Percentiles rank a stretch among this genome's conserved stretches.
Evolutionary conservation across 2,797 vertebrate species (phyloP).

Genomic region (Malacoraja senta): DNA sequence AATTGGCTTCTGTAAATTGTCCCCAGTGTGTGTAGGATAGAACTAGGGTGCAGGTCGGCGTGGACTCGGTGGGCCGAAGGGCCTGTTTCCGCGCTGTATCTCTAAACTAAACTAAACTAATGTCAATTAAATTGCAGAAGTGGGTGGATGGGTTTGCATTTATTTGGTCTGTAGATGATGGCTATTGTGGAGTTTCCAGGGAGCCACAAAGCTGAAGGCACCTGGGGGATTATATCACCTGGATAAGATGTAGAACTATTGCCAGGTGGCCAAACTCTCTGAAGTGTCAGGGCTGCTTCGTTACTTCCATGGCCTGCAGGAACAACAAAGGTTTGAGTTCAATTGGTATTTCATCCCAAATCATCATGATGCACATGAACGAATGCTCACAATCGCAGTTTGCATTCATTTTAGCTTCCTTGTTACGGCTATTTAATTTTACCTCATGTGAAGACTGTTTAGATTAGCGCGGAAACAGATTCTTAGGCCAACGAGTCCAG

Average conservation of each 20-base stretch:
- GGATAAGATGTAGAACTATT: background rate
- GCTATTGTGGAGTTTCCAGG: background rate
- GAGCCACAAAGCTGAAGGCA: background rate
- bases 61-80: too few relatives aligned
- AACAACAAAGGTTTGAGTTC: background rate
- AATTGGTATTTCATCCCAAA: background rate
- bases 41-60: too few relatives aligned
- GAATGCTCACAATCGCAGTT: background rate
- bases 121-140: background rate
- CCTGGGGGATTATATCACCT: slow-evolving; percentile 8
- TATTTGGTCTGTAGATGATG: background rate
- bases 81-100: too few relatives aligned
- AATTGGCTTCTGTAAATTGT: too few relatives aligned
- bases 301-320: background rate
- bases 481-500: too few relatives aligned
- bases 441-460: background rate
- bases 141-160: background rate
- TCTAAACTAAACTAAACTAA: too few relatives aligned
- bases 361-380: slow-evolving; percentile 2
- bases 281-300: background rate
- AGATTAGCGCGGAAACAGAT: too few relatives aligned
- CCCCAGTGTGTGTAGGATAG: too few relatives aligned
- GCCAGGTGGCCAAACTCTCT: background rate
- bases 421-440: background rate
- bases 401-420: background rate